phyloP scores from a whole-genome alignment of 53 echinoderm and acorn worm genomes.

The Antedon mediterranea region DNA sequence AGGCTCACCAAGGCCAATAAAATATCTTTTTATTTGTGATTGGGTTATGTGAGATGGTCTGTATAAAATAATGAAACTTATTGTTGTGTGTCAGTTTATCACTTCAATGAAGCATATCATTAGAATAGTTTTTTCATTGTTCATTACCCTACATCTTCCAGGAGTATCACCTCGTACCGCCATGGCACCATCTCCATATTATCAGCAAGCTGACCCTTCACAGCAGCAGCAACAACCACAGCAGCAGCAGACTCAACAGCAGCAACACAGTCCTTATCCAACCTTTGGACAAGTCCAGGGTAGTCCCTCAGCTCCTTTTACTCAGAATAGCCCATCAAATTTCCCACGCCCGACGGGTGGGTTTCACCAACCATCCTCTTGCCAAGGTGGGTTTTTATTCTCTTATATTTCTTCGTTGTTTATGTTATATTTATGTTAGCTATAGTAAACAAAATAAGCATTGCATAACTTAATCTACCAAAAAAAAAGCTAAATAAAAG shows the following conservation, averaged over 20 bases:
- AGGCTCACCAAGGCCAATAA: too few relatives aligned
- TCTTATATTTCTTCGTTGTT: too few relatives aligned
- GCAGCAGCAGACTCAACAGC: constrained; percentile 18
- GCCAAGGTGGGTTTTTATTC: background rate
- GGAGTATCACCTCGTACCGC: constrained; percentile 55
- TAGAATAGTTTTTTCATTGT: background rate
- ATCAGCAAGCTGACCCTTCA: constrained; percentile 25
- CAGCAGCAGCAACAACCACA: constrained; percentile 38
- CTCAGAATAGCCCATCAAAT: constrained; percentile 45
- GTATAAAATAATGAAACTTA: too few relatives aligned
- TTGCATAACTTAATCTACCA: too few relatives aligned
- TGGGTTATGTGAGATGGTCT: too few relatives aligned
- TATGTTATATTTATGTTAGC: too few relatives aligned
- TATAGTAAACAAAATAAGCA: too few relatives aligned
- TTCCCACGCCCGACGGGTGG: constrained; percentile 7
- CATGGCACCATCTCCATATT: constrained; percentile 59
- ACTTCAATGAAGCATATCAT: background rate
- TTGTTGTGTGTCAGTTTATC: too few relatives aligned
- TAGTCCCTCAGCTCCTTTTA: constrained; percentile 28
- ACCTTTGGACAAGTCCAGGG: constrained; percentile 28
- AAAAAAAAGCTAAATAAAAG: too few relatives aligned
- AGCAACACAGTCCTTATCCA: constrained; percentile 39
- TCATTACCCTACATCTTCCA: constrained; percentile 6
- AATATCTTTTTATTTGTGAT: too few relatives aligned
- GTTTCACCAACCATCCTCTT: background rate